Percentiles rank a stretch among this genome's conserved stretches.
phyloP scores from a whole-genome alignment of 2,888 invertebrate species.

The Lissocephala sabroskyi region DNA sequence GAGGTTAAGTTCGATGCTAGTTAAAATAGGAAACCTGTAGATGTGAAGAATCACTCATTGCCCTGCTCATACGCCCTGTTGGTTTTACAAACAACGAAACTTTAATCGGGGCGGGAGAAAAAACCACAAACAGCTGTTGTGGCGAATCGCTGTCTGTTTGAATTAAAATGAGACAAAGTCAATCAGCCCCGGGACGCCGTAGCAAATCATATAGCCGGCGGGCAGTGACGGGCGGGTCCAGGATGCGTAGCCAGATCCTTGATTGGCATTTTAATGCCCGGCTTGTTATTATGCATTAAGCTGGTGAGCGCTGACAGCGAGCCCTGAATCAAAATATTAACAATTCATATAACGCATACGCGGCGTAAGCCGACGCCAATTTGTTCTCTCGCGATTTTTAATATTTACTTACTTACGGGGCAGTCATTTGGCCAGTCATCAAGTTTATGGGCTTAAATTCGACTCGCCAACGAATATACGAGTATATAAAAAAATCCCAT shows the following conservation, averaged over 20 bases:
- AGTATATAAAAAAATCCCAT: no score
- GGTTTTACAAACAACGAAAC: no score
- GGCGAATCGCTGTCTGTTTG: background rate
- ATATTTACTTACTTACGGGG: no score
- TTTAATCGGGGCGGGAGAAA: conserved; percentile 1
- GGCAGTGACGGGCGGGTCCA: background rate
- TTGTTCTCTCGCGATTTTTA: background rate
- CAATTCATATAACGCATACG: conserved; percentile 10
- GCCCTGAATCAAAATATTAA: conserved; percentile 11
- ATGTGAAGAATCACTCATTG: no score
- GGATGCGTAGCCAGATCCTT: conserved; percentile 1
- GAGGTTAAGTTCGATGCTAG: no score
- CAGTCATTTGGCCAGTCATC: no score
- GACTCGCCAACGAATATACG: no score
- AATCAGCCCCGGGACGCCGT: background rate
- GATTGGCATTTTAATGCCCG: conserved; percentile 32
- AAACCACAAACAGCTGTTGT: no score
- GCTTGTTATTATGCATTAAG: conserved; percentile 11
- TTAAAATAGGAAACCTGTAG: no score
- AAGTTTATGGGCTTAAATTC: no score
- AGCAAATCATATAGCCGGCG: background rate
- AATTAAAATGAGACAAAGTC: conserved; percentile 10
- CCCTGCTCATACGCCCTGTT: no score
- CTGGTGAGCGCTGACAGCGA: background rate
- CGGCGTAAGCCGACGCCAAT: background rate